Evolutionary conservation across 2,888 invertebrate species (phyloP), one percentile per base, ranked within the genome.

Genomic region (Coecobrya sp.): DNA sequence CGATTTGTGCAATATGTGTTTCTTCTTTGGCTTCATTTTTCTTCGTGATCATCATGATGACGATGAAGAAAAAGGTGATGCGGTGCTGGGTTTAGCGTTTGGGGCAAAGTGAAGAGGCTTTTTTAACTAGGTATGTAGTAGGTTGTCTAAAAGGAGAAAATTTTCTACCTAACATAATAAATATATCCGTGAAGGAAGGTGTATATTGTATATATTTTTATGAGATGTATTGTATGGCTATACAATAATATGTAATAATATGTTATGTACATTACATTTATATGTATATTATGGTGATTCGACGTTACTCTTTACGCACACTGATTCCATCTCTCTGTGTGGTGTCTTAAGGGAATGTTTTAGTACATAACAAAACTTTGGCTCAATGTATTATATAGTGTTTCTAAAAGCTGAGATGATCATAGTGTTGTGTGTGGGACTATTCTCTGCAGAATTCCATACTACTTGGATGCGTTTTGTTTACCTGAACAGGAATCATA

Each of bases 1-100:
- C 89, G 89, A 89, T 89, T 89, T 82, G 81, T 68, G 52, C 89
- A 89, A 89, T 89, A 89, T 89, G 89, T 82, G 81, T 70, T 89
- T 70, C 68, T 36, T 52, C 82, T 68, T 45, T 82, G 55, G 81
- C 82, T 87, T 87, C 79, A 87, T 87, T 87, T 87, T 87, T 87
- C 87, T 79, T 45, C 76, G 62, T 87, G 87, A 79, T 87, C 79
- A 76, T 45, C 13, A n/a, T 55, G 11, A n/a, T 55, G 55, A 85
- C 42, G 76, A 76, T 36, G 59, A 68, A 16, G 45, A 25, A 82
- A 5, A 68, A 30, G 85, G 65, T 68, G 85, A 30, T 59, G 36
- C 16, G 84, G 30, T 86, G 52, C 30, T 86, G 65, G 5, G 5
- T 3, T 11, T 62, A 22, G 62, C 22, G 22, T n/a, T n/a, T 36